Conservation (phyloP, 2,888 invertebrate genomes). For the Scaptomyza reducta region DNA sequence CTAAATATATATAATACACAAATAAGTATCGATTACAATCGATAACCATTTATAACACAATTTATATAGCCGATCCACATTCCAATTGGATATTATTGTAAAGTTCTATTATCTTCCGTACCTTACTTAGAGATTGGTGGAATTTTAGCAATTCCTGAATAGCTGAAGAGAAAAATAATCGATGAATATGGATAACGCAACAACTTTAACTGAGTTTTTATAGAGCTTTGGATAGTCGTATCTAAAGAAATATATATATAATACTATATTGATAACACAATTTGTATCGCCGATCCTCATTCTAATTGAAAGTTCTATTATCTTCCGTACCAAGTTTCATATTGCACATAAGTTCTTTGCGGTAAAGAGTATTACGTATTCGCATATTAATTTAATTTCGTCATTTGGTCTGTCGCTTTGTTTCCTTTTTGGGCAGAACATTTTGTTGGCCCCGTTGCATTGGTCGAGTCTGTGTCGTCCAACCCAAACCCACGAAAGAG, state of each 20-base stretch:
- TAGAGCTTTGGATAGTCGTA: no score
- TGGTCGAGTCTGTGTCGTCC: constrained; percentile 45
- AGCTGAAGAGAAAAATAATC: no score
- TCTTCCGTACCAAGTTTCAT: no score
- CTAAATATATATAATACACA: no score
- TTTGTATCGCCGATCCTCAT: background rate
- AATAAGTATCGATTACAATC: background rate
- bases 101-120: no score
- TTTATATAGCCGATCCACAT: background rate
- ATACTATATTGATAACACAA: background rate
- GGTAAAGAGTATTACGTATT: constrained; percentile 33
- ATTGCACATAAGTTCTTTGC: no score
- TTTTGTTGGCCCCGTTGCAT: constrained; percentile 65
- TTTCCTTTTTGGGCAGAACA: constrained; percentile 67
- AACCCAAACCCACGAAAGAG: constrained; percentile 63
- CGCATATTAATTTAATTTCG: constrained; percentile 2
- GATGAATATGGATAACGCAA: no score
- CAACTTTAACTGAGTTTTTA: no score
- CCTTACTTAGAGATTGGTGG: no score
- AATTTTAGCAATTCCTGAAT: no score
- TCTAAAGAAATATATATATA: no score
- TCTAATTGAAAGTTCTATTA: no score
- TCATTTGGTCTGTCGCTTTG: constrained; percentile 28
- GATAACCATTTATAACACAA: background rate
- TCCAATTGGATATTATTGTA: background rate